Percentiles rank a stretch among this genome's conserved stretches.
Evolutionary conservation across 2,113 vertebrate species (phyloP).

Genomic region (rabbit (Oryctolagus cuniculus)): mOryCun1.1 NC_091442.1:39108001-39108500

Average conservation of each 20-base stretch:
- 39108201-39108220: background rate
- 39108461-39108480: background rate
- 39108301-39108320: background rate
- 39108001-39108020: background rate
- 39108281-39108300: background rate
- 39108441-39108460: slow-evolving; percentile 27
- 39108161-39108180: slow-evolving; percentile 1
- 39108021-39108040: slow-evolving; percentile 6
- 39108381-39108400: slow-evolving; percentile 6
- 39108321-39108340: background rate
- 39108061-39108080: slow-evolving; percentile 48
- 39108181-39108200: background rate
- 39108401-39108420: background rate
- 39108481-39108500: background rate
- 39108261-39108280: slow-evolving; percentile 11
- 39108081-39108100: slow-evolving; percentile 23
- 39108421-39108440: slow-evolving; percentile 23
- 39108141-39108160: background rate
- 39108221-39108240: background rate
- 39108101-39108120: background rate
- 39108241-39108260: background rate
- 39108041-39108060: background rate
- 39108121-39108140: background rate
- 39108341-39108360: background rate
- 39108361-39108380: slow-evolving; percentile 24